Evolutionary conservation across 1,140 invertebrate species (phyloP).

Genomic region (Monochamus saltuarius): DNA sequence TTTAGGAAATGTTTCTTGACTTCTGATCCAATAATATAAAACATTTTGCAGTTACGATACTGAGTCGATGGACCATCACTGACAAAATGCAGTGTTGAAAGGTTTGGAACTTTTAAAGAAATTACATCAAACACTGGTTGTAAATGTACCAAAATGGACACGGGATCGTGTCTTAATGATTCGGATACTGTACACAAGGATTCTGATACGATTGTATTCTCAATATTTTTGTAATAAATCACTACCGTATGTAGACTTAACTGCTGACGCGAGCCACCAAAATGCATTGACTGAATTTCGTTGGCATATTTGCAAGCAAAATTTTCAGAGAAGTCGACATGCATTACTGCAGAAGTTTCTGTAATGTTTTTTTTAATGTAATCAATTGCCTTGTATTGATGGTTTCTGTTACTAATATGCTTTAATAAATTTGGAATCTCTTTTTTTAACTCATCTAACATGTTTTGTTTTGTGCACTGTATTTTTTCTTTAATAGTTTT

Average conservation of each 20-base stretch:
- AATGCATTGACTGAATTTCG: slow-evolving; percentile 40
- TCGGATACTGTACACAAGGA: neutral
- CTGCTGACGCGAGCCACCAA: slow-evolving; percentile 38
- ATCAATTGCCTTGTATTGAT: neutral
- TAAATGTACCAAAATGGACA: neutral
- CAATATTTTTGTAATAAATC: slow-evolving; percentile 22
- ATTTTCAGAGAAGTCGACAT: slow-evolving; percentile 42
- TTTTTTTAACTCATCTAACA: too few relatives aligned
- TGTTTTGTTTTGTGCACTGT: neutral
- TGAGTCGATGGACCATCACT: slow-evolving; percentile 6
- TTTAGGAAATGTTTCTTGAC: neutral
- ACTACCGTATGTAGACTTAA: slow-evolving; percentile 40
- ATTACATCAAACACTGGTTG: neutral
- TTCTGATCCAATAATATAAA: neutral
- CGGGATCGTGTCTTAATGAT: neutral
- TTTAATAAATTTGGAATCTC: too few relatives aligned
- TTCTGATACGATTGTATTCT: too few relatives aligned
- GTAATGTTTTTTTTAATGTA: neutral
- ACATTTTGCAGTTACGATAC: slow-evolving; percentile 7
- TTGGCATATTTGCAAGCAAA: slow-evolving; percentile 42
- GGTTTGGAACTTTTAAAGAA: neutral
- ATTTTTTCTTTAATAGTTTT: neutral
- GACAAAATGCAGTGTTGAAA: slow-evolving; percentile 5
- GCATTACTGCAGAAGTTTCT: neutral
- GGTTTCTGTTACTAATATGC: too few relatives aligned